phyloP scores from a whole-genome alignment of 2,888 invertebrate species.

The Drosophila mayaguana region DNA sequence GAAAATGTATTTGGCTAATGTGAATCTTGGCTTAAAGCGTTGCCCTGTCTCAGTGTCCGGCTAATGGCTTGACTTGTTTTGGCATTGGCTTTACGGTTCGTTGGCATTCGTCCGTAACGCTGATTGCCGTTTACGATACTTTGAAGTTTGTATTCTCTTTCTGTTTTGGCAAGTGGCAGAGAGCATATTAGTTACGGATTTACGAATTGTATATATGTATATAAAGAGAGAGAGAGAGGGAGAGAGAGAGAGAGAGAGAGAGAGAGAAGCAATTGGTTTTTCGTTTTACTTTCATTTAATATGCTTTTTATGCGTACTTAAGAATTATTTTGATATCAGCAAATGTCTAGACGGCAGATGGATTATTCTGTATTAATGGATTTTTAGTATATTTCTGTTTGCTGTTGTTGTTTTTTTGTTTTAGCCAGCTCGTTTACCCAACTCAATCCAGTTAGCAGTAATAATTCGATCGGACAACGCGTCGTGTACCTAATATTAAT shows the following conservation, averaged over 20 bases:
- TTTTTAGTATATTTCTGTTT: not conserved
- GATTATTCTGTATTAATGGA: slow-evolving; percentile 30
- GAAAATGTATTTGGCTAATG: slow-evolving; percentile 56
- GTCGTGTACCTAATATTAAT: slow-evolving; percentile 43
- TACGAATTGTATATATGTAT: not conserved
- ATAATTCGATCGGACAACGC: not conserved
- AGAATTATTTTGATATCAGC: not conserved
- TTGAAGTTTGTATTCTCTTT: slow-evolving; percentile 36
- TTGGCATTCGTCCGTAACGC: slow-evolving; percentile 33
- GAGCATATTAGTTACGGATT: slow-evolving; percentile 10
- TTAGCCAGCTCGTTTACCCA: slow-evolving; percentile 2
- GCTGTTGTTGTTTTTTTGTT: not conserved
- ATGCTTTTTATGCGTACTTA: not conserved
- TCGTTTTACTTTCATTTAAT: not conserved
- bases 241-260: not conserved
- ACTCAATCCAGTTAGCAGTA: slow-evolving; percentile 7
- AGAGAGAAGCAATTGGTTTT: not conserved
- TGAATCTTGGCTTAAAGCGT: slow-evolving; percentile 32
- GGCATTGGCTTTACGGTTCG: slow-evolving; percentile 56
- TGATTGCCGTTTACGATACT: slow-evolving; percentile 37
- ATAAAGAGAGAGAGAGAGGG: not conserved
- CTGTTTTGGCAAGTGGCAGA: slow-evolving; percentile 7
- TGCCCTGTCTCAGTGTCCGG: slow-evolving; percentile 8
- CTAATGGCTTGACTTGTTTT: slow-evolving; percentile 60
- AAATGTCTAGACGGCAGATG: slow-evolving; percentile 26